A percentile compares a stretch with the other conserved stretches of the same genome.
These are phyloP conservation scores for Ethmia dodecea DNA, from an alignment of 2,888 invertebrate species.

Conservation along the genomic window DNA sequence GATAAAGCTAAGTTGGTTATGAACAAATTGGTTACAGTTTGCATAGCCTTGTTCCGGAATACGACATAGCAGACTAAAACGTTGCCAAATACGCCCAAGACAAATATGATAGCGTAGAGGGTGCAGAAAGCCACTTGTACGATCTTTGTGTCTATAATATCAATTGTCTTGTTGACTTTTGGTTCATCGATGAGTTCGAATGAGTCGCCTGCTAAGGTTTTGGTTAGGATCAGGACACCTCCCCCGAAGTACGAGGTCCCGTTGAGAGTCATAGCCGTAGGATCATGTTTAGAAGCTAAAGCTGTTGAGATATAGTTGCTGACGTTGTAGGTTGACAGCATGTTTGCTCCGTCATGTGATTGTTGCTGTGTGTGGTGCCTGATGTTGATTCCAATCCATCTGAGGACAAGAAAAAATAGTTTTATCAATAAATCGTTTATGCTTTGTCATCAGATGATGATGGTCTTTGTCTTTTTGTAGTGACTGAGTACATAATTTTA, in stretches of 20 bases:
- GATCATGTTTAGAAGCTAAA: conserved; percentile 37
- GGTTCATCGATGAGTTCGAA: conserved; percentile 62
- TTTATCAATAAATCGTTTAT: too few species aligned
- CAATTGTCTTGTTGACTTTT: conserved; percentile 59
- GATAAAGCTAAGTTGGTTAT: conserved; percentile 93
- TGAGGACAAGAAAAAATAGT: conserved; percentile 40
- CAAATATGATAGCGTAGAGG: conserved; percentile 87
- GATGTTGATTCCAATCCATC: conserved; percentile 46
- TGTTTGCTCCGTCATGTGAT: conserved; percentile 29
- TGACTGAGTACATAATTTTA: too few species aligned
- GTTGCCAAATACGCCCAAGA: conserved; percentile 89
- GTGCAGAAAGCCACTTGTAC: conserved; percentile 87
- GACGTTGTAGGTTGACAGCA: conserved; percentile 35
- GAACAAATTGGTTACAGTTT: conserved; percentile 94
- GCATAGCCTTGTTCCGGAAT: conserved; percentile 90
- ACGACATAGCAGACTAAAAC: conserved; percentile 92
- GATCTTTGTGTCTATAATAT: conserved; percentile 80
- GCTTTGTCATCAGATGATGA: too few species aligned
- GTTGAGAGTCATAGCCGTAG: conserved; percentile 55
- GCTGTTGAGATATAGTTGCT: conserved; percentile 31
- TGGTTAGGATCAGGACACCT: conserved; percentile 59
- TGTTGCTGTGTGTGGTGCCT: conserved; percentile 10
- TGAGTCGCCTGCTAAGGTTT: conserved; percentile 62
- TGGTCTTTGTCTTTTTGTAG: too few species aligned
- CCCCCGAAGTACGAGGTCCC: conserved; percentile 43